These are phyloP conservation scores for Anniella stebbinsi DNA, from an alignment of 2,797 vertebrate genomes.

Conservation along the genomic window DNA sequence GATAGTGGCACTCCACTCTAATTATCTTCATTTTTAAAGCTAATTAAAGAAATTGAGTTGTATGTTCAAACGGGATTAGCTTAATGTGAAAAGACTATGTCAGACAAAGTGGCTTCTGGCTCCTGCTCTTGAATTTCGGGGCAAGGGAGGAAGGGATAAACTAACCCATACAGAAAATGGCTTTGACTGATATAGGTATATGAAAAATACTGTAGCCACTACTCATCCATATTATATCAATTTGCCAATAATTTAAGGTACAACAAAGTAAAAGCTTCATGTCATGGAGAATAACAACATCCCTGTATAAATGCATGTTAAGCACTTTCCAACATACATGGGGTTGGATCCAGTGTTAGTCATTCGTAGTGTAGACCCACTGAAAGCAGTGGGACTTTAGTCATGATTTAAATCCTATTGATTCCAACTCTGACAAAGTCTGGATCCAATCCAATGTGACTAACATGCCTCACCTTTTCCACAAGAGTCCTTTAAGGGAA, in stretches of 20 bases:
- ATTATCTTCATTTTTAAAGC: conserved; percentile 67
- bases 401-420: background rate
- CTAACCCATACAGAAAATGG: background rate
- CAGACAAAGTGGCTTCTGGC: conserved; percentile 45
- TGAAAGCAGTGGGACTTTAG: background rate
- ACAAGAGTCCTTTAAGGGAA: background rate
- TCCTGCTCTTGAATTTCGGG: background rate
- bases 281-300: background rate
- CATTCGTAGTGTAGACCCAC: background rate
- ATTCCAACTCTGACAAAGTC: background rate
- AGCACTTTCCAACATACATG: too few relatives aligned
- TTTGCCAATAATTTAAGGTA: background rate
- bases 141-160: background rate
- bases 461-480: background rate
- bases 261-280: background rate
- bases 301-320: background rate
- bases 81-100: conserved; percentile 45
- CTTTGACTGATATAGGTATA: background rate
- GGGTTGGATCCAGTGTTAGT: too few relatives aligned
- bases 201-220: background rate
- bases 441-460: background rate
- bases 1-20: conserved; percentile 62
- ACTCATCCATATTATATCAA: background rate
- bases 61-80: conserved; percentile 48
- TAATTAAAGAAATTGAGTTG: conserved; percentile 73